Evolutionary conservation across 2,797 vertebrate genomes (phyloP), one percentile per base, ranked within the genome.

Genomic region (Luscinia luscinia): DNA sequence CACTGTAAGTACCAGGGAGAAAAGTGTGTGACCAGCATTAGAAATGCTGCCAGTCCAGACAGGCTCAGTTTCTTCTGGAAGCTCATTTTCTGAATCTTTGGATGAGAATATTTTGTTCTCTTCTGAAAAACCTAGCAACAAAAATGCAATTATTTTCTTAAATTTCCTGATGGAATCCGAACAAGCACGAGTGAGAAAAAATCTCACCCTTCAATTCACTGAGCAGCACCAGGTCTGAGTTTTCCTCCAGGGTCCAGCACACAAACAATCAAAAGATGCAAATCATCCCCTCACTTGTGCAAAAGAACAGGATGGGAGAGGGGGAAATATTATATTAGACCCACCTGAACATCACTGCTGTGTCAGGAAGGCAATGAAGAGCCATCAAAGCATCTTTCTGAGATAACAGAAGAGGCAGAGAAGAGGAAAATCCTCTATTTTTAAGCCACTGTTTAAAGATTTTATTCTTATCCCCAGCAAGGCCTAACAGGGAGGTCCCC

Each of bases 261-360:
- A 32, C 8, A 28, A 77, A 36, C 2, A 16, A 63, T 32, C 40
- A 36, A n/a, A 62, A 48, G 36, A 63, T 30, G 59, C 26, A 67
- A 75, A 76, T 26, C 54, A 45, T 17, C 21, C 43, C 30, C 73
- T 40, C 22, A 3, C 9, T 45, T 17, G 32, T 2, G 6, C 52
- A 49, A 14, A 64, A n/a, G n/a, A 57, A 48, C 51, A n/a, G 0
- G 64, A n/a, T 59, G 66, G 15, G 19, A 46, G 61, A 73, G 4
- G 3, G 38, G 8, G 6, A 36, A 8, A 4, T 3, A 9, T 34
- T 9, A 0, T 16, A 15, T 78, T 6, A 68, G 30, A n/a, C 4
- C 46, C 18, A 17, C 46, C 36, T 41, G 24, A 41, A 24, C 4
- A 5, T 38, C 28, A 15, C 32, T 17, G 3, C 34, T 72, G 41